Percentiles rank a stretch among this genome's conserved stretches.
Evolutionary conservation across 1,140 invertebrate species (phyloP).

Genomic region (Drosophila simulans): DNA sequence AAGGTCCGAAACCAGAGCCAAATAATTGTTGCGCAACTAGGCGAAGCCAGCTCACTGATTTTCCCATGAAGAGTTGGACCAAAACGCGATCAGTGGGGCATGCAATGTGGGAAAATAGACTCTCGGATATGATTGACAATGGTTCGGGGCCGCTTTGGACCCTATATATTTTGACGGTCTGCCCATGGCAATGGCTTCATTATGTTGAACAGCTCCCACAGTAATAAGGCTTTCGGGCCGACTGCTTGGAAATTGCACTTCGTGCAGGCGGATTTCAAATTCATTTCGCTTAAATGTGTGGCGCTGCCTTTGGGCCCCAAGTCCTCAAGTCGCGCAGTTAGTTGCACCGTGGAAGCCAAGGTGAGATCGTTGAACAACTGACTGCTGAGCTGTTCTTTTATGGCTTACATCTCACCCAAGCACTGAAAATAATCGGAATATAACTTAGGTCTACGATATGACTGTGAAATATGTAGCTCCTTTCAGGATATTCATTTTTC

Average conservation of each 20-base stretch:
- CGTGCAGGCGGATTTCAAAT: conserved; percentile 66
- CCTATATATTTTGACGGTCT: conserved; percentile 3
- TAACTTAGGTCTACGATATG: no score
- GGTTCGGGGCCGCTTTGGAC: conserved; percentile 5
- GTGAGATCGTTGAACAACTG: conserved; percentile 15
- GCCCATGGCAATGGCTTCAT: conserved; percentile 73
- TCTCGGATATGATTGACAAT: conserved; percentile 53
- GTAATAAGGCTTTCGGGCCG: conserved; percentile 43
- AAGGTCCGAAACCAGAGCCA: conserved; percentile 42
- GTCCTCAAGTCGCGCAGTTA: conserved; percentile 9
- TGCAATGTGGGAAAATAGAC: conserved; percentile 73
- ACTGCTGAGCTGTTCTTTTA: conserved; percentile 32
- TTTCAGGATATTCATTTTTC: neutral
- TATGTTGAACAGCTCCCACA: conserved; percentile 70
- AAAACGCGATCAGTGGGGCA: conserved; percentile 49
- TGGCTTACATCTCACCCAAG: conserved; percentile 7
- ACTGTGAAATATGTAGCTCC: no score
- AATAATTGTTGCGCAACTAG: conserved; percentile 75
- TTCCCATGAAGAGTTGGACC: conserved; percentile 59
- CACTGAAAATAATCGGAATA: neutral
- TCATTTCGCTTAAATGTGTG: conserved; percentile 63
- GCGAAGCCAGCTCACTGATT: conserved; percentile 69
- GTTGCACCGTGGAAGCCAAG: conserved; percentile 28
- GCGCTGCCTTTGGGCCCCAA: conserved; percentile 50
- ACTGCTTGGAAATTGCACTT: conserved; percentile 68